Base-by-base conservation (phyloP, 1,140 invertebrate genomes). In the Cephus cinctus region DNA sequence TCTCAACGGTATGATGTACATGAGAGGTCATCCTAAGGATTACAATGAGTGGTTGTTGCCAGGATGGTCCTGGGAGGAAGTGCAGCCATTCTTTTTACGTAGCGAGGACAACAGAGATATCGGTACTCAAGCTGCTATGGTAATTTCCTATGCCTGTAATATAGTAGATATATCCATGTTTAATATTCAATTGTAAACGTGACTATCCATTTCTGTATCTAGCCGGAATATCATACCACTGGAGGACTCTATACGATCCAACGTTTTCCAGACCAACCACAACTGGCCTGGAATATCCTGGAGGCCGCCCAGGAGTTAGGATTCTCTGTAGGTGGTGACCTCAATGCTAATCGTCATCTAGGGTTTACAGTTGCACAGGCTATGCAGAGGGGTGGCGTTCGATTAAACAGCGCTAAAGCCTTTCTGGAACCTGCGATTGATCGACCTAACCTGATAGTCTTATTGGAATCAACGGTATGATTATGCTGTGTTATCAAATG, bases 1-100 rank as follows among this genome's bases (percentile, higher is more conserved):
- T 5, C 69, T 86, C 19, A 86, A 87, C 63, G 81, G 73, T 15
- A 85, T 85, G 80, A 75, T 83, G 1, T 86, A 85, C 57, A 73
- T 81, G 1, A 66, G 82, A 43, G 85, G 84, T 0, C 76, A 83
- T 63, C 72, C 73, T 8, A 61, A 54, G 35, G 81, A 85, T 61
- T 86, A 81, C 59, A 78, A 85, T 53, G 47, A 74, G 15, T 86
- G 83, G 82, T 78, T 53, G 25, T 57, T 59, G 50, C 47, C 45
- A 3, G 77, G 77, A 5, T 84, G 83, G 83, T 71, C 74, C 11
- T 85, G 80, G 60, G 73, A 78, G 18, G 72, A 78, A 39, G 62
- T 78, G 1, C 52, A 76, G 2, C 67, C 68, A 4, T 79, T 76
- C 52, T 79, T 79, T 50, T 60, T 68, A 35, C 76, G 64, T 51